These are phyloP conservation scores for Limnephilus auricula DNA, from an alignment of 2,888 invertebrate species.

Conservation along the genomic window DNA sequence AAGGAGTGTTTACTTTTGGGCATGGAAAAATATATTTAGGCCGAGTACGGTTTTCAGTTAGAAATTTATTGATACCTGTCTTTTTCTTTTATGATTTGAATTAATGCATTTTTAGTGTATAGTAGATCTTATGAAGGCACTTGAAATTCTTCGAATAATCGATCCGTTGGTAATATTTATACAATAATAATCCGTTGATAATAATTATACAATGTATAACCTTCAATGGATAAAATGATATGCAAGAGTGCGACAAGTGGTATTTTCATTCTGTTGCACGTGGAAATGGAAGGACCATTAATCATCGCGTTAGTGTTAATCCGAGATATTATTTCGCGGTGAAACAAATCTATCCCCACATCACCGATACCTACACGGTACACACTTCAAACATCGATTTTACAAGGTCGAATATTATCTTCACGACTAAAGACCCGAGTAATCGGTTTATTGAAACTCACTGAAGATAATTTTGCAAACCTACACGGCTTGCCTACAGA, in stretches of 20 bases:
- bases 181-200: too few species aligned
- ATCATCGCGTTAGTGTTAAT: background rate
- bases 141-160: too few species aligned
- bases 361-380: background rate
- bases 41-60: too few species aligned
- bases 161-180: too few species aligned
- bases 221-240: too few species aligned
- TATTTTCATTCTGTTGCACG: background rate
- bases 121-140: too few species aligned
- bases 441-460: background rate
- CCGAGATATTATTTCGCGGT: slow-evolving; percentile 18
- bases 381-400: background rate
- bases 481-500: background rate
- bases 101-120: too few species aligned
- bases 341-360: background rate
- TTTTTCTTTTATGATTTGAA: too few species aligned
- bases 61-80: too few species aligned
- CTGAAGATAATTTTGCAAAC: background rate
- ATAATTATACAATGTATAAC: too few species aligned
- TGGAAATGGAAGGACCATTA: slow-evolving; percentile 2
- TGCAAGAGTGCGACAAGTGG: background rate
- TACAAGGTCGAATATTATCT: background rate
- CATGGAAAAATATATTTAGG: too few species aligned
- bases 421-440: background rate
- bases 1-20: too few species aligned